phyloP scores from a whole-genome alignment of 1,140 invertebrate genomes.

The Hyposmocoma kahamanoa region DNA sequence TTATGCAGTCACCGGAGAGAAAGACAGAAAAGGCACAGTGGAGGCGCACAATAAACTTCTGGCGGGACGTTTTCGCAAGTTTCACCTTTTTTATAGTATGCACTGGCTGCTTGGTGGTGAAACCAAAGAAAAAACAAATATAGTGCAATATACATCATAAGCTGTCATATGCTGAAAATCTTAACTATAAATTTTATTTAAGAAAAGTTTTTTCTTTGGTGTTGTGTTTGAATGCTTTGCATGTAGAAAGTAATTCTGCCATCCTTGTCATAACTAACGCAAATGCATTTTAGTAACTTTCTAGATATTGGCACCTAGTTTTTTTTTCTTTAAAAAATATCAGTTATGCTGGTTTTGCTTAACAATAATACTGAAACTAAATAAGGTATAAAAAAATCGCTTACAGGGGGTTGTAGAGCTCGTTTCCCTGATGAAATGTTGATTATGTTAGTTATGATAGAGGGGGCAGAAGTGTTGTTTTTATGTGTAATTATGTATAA shows the following conservation, averaged over 20 bases:
- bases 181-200: slow-evolving; percentile 9
- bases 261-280: no score
- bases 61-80: slow-evolving; percentile 73
- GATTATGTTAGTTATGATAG: no score
- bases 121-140: slow-evolving; percentile 54
- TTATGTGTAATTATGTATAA: no score
- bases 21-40: slow-evolving; percentile 71
- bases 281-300: no score
- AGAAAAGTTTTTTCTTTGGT: slow-evolving; percentile 56
- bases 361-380: no score
- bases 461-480: no score
- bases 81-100: slow-evolving; percentile 41
- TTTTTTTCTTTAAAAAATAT: no score
- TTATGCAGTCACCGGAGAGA: slow-evolving; percentile 65
- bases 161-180: neutral
- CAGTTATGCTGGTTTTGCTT: no score
- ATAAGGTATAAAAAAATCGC: no score
- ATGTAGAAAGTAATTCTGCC: neutral
- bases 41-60: slow-evolving; percentile 73
- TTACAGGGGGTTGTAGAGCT: no score
- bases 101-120: slow-evolving; percentile 4
- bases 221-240: slow-evolving; percentile 20
- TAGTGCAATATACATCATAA: neutral
- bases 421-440: no score
- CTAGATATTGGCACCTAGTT: no score